phyloP scores from a whole-genome alignment of 2,113 vertebrate species.

The Bubo blakistoni region DNA sequence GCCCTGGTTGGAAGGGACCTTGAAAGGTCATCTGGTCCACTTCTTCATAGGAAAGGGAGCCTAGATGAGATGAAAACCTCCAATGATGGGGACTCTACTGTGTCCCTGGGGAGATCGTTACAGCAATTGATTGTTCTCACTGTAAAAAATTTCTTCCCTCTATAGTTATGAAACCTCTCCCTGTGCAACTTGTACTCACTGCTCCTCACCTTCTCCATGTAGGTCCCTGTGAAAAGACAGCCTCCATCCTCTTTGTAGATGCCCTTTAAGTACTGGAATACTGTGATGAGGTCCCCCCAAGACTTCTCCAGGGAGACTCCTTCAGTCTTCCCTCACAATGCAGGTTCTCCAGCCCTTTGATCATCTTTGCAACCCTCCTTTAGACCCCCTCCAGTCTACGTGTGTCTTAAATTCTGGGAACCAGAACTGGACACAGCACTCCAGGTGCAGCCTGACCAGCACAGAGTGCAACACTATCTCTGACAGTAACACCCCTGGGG shows the following conservation, averaged over 20 bases:
- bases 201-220: neutral
- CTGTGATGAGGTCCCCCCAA: neutral
- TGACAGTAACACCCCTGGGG: neutral
- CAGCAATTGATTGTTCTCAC: neutral
- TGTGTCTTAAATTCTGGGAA: neutral
- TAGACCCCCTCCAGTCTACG: neutral
- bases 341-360: neutral
- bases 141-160: neutral
- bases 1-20: neutral
- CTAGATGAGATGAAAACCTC: neutral
- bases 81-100: accelerated
- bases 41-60: neutral
- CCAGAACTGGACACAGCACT: neutral
- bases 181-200: accelerated
- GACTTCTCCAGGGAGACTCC: neutral
- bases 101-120: neutral
- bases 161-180: neutral
- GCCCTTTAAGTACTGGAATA: neutral
- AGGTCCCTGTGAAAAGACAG: neutral
- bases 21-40: neutral
- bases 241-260: neutral
- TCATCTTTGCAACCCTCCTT: neutral
- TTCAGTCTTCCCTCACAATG: neutral
- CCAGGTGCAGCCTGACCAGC: neutral
- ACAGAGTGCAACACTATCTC: neutral